phyloP scores from a whole-genome alignment of 1,140 invertebrate species.

The Leptinotarsa defecta region DNA sequence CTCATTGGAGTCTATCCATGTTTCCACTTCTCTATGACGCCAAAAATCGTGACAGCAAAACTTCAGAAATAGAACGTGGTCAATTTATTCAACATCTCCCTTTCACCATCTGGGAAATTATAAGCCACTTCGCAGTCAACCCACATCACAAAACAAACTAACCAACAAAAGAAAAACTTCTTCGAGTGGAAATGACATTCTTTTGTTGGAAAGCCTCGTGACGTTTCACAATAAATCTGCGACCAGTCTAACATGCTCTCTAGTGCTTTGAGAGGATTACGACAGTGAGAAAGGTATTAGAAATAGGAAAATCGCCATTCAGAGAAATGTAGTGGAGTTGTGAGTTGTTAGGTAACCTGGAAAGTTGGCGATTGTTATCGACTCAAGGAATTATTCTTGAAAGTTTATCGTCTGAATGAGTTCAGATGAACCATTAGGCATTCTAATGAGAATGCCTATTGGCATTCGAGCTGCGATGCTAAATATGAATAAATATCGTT shows the following conservation, averaged over 20 bases:
- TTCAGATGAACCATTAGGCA: no score
- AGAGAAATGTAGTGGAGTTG: not conserved
- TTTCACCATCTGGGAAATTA: not conserved
- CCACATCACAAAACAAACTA: slow-evolving; percentile 1
- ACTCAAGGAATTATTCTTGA: no score
- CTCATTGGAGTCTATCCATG: no score
- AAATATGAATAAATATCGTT: no score
- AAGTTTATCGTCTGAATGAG: no score
- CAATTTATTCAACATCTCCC: no score
- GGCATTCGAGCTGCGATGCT: no score
- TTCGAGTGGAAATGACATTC: not conserved
- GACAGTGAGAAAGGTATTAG: not conserved
- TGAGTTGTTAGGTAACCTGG: not conserved
- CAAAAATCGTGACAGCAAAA: no score
- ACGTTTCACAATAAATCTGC: slow-evolving; percentile 1
- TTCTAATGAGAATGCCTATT: no score
- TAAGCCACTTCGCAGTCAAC: not conserved
- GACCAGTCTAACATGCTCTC: not conserved
- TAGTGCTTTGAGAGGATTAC: not conserved
- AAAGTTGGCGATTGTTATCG: not conserved
- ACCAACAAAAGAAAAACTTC: not conserved
- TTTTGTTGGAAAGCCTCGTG: not conserved
- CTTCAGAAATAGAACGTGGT: no score
- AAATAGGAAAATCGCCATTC: not conserved
- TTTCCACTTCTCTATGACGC: no score